Evolutionary conservation across 2,113 vertebrate genomes (phyloP).

Genomic region (Synchiropus splendidus): DNA sequence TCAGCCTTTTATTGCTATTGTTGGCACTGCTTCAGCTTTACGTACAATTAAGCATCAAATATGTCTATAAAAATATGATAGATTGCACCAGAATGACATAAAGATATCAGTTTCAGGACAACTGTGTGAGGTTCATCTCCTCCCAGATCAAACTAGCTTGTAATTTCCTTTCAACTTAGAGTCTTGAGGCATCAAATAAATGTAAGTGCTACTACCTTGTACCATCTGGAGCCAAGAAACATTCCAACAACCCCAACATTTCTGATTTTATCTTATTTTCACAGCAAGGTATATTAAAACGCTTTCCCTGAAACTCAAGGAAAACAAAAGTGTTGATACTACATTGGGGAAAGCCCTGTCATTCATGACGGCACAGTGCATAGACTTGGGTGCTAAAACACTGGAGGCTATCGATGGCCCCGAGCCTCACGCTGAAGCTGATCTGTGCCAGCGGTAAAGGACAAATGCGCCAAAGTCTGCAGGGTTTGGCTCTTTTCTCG

Average conservation of each 20-base stretch:
- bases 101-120: slow-evolving; percentile 59
- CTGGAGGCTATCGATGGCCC: slow-evolving; percentile 39
- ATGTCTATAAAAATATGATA: slow-evolving; percentile 29
- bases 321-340: slow-evolving; percentile 20
- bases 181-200: slow-evolving; percentile 41
- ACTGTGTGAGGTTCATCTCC: slow-evolving; percentile 48
- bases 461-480: slow-evolving; percentile 75
- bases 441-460: slow-evolving; percentile 61
- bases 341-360: slow-evolving; percentile 41
- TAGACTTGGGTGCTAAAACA: slow-evolving; percentile 38
- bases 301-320: slow-evolving; percentile 18
- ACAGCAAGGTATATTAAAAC: slow-evolving; percentile 37
- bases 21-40: slow-evolving; percentile 59
- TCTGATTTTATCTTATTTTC: slow-evolving; percentile 48
- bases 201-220: slow-evolving; percentile 39
- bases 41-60: slow-evolving; percentile 67
- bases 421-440: slow-evolving; percentile 43
- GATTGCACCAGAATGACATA: slow-evolving; percentile 65
- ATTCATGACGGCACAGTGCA: slow-evolving; percentile 25
- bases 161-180: slow-evolving; percentile 33
- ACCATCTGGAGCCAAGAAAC: slow-evolving; percentile 25
- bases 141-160: slow-evolving; percentile 34
- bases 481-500: slow-evolving; percentile 56
- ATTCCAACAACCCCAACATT: slow-evolving; percentile 32
- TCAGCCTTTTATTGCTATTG: slow-evolving; percentile 63